phyloP scores from a whole-genome alignment of 2,113 vertebrate genomes.

The Corynorhinus townsendii region DNA sequence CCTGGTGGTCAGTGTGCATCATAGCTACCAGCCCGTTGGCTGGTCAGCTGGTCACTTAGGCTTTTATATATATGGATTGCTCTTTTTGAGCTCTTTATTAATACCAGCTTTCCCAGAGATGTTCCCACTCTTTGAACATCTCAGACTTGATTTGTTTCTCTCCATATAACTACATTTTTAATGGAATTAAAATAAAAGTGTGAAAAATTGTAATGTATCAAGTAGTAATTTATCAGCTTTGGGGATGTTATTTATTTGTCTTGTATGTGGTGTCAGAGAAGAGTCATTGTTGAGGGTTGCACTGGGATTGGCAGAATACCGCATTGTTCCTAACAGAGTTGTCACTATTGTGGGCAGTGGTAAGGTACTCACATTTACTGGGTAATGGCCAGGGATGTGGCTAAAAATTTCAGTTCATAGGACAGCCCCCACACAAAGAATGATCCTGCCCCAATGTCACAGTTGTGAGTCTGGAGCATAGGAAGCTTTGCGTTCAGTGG shows the following conservation, averaged over 20 bases:
- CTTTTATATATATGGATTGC: neutral
- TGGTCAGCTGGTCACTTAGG: too few relatives aligned
- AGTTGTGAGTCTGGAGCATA: neutral
- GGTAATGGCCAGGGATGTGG: neutral
- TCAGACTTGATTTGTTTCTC: neutral
- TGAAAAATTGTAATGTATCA: neutral
- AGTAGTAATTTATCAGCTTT: neutral
- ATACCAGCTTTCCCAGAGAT: neutral
- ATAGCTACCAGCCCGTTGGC: too few relatives aligned
- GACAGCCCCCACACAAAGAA: neutral
- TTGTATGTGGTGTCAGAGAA: neutral
- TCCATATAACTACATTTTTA: neutral
- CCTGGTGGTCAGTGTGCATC: too few relatives aligned
- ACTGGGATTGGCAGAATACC: neutral
- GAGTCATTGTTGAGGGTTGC: neutral
- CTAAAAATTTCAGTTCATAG: neutral
- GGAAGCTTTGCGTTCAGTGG: neutral
- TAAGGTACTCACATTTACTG: neutral
- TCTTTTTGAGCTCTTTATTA: neutral
- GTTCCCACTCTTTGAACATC: neutral
- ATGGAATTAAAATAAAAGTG: neutral
- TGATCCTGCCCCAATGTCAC: neutral
- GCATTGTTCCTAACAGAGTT: neutral
- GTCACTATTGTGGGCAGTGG: neutral
- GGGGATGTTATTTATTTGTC: neutral